Evolutionary conservation across 2,113 vertebrate genomes (phyloP), one percentile per base, ranked within the genome.

Genomic region (Falco punctatus): DNA sequence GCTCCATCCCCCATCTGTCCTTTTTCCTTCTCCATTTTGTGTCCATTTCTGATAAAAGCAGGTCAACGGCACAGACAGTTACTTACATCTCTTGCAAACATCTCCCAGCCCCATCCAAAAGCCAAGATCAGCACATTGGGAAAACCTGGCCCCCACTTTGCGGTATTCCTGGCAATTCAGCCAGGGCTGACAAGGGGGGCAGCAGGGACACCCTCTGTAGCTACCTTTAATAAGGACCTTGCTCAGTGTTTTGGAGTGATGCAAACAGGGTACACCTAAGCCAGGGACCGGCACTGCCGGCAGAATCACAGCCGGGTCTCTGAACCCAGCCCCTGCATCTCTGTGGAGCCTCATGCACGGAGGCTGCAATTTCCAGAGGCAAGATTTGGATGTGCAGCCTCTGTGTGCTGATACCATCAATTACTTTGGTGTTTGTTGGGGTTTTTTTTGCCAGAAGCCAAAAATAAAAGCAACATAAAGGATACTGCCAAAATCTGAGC

Each of bases 301-400:
- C 10, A 72, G 70, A 87, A 81, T 17, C 49, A 21, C 57, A n/a
- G 5, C 3, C 4, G 4, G 2, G 16, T 42, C 65, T 75, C 85
- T 59, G 57, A 81, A 28, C 28, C 2, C 0, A 0, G 9, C 4
- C 46, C 44, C 61, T 0, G 0, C 19, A 12, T 4, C 10, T 52
- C 42, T 38, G 10, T 9, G 13, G 18, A 71, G 55, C 51, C 46
- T 65, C 66, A 21, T 1, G 1, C 0, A 0, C 1, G 2, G 23
- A 70, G 13, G 38, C 8, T 48, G 70, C 38, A 32, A 6, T 42
- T 77, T 75, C 27, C 70, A 79, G 70, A 40, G 71, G 66, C n/a
- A 89, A 73, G 57, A 42, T 55, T 58, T 6, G 15, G 61, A n/a
- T 40, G 33, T 1, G 20, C 64, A 84, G 64, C 13, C 67, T 28